Base-by-base conservation (phyloP, 2,888 invertebrate genomes). In the Lasioglossum marginatum region DNA sequence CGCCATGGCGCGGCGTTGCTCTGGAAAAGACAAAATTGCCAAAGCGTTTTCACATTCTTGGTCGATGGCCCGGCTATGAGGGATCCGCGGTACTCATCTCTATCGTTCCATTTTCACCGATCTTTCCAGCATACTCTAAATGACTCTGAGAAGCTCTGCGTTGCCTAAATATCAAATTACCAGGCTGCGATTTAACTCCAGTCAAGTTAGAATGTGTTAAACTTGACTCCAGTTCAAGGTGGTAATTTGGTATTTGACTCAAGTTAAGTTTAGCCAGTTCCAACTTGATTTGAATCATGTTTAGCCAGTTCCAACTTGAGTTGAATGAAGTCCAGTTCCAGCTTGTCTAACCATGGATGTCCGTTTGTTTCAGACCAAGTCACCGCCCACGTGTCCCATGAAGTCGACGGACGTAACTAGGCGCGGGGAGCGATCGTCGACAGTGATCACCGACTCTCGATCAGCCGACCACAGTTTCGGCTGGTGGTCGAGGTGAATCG, bases 381-480 rank as follows among this genome's bases (percentile, higher is more conserved):
- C 6, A 60, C 60, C 45, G 72, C 31, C 63, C 14, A 48, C 66
- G 82, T 66, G 70, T 90, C 87, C 90, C 87, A 91, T 92, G 92
- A 88, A 90, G 89, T 85, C 88, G 70, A 85, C 63, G 77, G 85
- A 83, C 83, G 87, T 85, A 83, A 63, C 12, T 81, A 79, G 68
- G 83, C 78, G 72, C 75, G 83, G 76, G 80, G 83, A 81, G 86
- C 84, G 83, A 81, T 85, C 81, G 77, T 83, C 79, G 76, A 37
- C 80, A 74, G 57, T 75, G 68, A 82, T 60, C 63, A 86, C 71
- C 73, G 81, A 63, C 52, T 60, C 83, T 77, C 74, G 72, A 77
- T 68, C 70, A 52, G 68, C 71, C 79, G 12, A 31, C 19, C 76
- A 43, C 57, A 72, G 70, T 45, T 68, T 45, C 57, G 40, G 45